Percentiles rank a stretch among this genome's conserved stretches.
Conservation (phyloP, 1,140 invertebrate genomes). For the Drosophila triauraria region DNA sequence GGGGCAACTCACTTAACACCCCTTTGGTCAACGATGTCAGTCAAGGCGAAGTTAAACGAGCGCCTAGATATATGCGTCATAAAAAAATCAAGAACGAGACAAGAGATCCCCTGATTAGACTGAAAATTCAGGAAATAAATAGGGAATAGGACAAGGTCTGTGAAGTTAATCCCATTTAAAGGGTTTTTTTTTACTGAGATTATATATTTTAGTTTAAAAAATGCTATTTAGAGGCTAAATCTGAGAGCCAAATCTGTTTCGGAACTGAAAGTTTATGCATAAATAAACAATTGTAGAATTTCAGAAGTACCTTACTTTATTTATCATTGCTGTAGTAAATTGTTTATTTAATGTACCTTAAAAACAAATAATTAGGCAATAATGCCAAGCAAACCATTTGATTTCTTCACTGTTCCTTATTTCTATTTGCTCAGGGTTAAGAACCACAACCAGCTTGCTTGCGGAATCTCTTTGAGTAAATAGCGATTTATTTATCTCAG, state of each 20-base stretch:
- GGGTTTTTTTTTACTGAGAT: background rate
- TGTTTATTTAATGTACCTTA: background rate
- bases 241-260: too few species aligned
- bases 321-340: background rate
- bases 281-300: too few species aligned
- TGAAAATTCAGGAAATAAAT: constrained; percentile 1
- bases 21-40: constrained; percentile 31
- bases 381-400: background rate
- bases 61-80: constrained; percentile 21
- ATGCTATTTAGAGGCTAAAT: too few species aligned
- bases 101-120: background rate
- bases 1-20: constrained; percentile 27
- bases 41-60: constrained; percentile 30
- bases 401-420: background rate
- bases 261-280: too few species aligned
- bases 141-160: background rate
- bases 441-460: background rate
- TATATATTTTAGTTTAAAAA: too few species aligned
- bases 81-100: constrained; percentile 19
- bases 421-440: constrained; percentile 1
- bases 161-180: background rate
- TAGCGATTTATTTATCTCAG: constrained; percentile 36
- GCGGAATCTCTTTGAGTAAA: constrained; percentile 4
- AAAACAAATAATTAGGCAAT: background rate
- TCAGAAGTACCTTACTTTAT: too few species aligned